phyloP scores from a whole-genome alignment of 1,140 invertebrate genomes.

The Cyphomyrmex costatus region DNA sequence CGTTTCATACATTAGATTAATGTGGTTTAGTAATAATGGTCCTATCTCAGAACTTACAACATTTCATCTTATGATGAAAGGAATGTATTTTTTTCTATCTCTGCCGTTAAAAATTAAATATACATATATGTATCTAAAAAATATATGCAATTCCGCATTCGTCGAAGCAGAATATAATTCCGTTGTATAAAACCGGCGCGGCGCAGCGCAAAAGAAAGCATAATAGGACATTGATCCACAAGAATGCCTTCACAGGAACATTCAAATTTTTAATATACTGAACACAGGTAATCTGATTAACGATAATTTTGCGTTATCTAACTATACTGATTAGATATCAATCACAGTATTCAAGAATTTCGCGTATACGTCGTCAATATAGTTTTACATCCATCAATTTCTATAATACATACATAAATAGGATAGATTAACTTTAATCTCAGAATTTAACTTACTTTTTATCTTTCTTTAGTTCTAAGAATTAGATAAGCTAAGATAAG shows the following conservation, averaged over 20 bases:
- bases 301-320: background rate
- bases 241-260: conserved; percentile 14
- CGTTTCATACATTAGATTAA: background rate
- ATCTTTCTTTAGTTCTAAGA: too few species aligned
- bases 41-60: background rate
- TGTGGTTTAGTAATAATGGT: background rate
- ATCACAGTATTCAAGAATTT: conserved; percentile 7
- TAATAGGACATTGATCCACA: conserved; percentile 55
- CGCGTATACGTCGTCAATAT: too few species aligned
- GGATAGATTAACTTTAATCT: too few species aligned
- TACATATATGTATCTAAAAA: conserved; percentile 58
- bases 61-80: conserved; percentile 38
- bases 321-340: background rate
- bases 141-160: conserved; percentile 31
- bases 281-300: background rate
- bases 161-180: conserved; percentile 61
- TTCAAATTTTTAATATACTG: background rate
- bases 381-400: too few species aligned
- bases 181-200: conserved; percentile 53
- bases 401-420: too few species aligned
- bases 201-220: conserved; percentile 56
- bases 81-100: background rate
- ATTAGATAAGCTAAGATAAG: too few species aligned
- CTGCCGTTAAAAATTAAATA: background rate
- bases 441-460: too few species aligned